Evolutionary conservation across 2,797 vertebrate species (phyloP).

Genomic region (Carapus acus): DNA sequence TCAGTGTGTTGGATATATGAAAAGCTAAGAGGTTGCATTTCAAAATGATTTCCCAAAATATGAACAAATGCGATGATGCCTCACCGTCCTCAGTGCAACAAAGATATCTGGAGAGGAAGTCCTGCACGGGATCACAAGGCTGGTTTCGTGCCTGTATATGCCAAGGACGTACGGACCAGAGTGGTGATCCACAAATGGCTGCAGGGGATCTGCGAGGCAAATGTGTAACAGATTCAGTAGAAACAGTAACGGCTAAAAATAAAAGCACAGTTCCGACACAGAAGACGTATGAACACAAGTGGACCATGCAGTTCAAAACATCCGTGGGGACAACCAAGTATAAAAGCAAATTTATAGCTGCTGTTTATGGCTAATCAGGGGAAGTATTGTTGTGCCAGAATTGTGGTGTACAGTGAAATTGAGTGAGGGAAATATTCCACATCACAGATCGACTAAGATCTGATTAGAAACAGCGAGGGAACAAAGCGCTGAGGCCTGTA

Average conservation of each 20-base stretch:
- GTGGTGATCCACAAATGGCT: conserved; percentile 74
- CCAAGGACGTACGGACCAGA: background rate
- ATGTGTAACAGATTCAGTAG: too few relatives aligned
- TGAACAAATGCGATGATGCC: conserved; percentile 24
- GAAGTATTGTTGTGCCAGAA: conserved; percentile 8
- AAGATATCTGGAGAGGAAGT: conserved; percentile 74
- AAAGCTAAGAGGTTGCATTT: background rate
- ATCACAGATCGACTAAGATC: conserved; percentile 26
- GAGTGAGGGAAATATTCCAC: conserved; percentile 22
- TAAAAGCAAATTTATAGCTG: conserved; percentile 20
- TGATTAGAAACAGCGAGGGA: conserved; percentile 32
- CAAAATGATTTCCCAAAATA: background rate
- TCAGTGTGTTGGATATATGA: too few relatives aligned
- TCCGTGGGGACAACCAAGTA: conserved; percentile 22
- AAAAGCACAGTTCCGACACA: conserved; percentile 15
- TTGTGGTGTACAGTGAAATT: conserved; percentile 15
- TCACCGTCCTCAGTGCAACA: conserved; percentile 74
- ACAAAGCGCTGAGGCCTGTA: conserved; percentile 18
- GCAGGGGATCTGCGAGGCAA: conserved; percentile 67
- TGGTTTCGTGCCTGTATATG: conserved; percentile 42
- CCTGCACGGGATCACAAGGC: conserved; percentile 76
- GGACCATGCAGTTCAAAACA: conserved; percentile 7
- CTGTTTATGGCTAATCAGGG: conserved; percentile 1
- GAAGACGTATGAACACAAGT: conserved; percentile 25
- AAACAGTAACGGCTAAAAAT: conserved; percentile 19